These are phyloP conservation scores for Ispidina picta DNA, from an alignment of 2,797 vertebrate genomes.

Conservation along the genomic window DNA sequence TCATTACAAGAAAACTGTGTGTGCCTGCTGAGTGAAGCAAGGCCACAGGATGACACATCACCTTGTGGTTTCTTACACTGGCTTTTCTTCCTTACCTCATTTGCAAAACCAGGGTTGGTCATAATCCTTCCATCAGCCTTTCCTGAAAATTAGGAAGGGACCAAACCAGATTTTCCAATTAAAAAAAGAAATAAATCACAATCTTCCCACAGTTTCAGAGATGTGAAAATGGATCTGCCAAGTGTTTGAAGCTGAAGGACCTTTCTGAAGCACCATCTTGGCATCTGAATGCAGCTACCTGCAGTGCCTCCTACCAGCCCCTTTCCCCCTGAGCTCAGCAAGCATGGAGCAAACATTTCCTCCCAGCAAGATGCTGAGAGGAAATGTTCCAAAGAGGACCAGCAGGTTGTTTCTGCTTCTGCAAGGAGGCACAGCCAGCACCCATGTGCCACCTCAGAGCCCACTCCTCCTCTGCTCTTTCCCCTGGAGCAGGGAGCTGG, in stretches of 20 bases:
- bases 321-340: neutral
- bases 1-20: slow-evolving; percentile 31
- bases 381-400: neutral
- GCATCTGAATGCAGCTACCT: neutral
- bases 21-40: slow-evolving; percentile 13
- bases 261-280: neutral
- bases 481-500: too few species aligned
- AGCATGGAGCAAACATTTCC: neutral
- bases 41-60: slow-evolving; percentile 39
- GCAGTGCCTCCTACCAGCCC: neutral
- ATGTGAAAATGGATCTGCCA: slow-evolving; percentile 29
- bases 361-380: neutral
- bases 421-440: neutral
- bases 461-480: too few species aligned
- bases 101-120: slow-evolving; percentile 63
- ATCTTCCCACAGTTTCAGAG: slow-evolving; percentile 57
- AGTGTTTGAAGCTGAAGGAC: neutral
- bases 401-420: neutral
- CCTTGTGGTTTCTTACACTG: slow-evolving; percentile 26
- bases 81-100: slow-evolving; percentile 48
- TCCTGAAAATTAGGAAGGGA: slow-evolving; percentile 56
- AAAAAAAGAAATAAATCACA: neutral
- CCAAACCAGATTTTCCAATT: slow-evolving; percentile 52
- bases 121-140: slow-evolving; percentile 53
- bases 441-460: too few species aligned